Evolutionary conservation across 2,113 vertebrate species (phyloP).

Genomic region (Cololabis saira): DNA sequence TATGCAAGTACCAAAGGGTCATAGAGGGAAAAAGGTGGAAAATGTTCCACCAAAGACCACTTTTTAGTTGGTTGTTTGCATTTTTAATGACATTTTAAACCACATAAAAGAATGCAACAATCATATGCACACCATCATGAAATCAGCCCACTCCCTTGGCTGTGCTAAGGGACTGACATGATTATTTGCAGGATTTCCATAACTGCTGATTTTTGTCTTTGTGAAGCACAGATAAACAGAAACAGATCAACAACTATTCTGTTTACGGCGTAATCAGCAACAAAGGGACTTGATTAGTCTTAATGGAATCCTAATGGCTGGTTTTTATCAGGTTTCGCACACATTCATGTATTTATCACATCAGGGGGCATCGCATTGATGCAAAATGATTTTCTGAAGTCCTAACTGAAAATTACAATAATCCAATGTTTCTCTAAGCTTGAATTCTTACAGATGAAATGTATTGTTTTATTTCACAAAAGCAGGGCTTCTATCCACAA

Average conservation of each 20-base stretch:
- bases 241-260: neutral
- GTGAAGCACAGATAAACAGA: neutral
- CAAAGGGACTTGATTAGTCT: constrained; percentile 9
- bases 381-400: neutral
- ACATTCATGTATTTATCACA: neutral
- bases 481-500: too few relatives aligned
- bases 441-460: too few relatives aligned
- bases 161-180: too few relatives aligned
- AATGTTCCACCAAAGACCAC: too few relatives aligned
- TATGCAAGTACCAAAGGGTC: neutral
- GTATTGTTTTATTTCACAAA: too few relatives aligned
- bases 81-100: too few relatives aligned
- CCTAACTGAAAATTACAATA: neutral
- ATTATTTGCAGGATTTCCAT: neutral
- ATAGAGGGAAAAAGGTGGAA: neutral
- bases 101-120: too few relatives aligned
- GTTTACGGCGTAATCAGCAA: constrained; percentile 1
- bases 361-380: neutral
- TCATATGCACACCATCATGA: too few relatives aligned
- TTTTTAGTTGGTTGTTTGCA: too few relatives aligned
- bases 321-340: constrained; percentile 1
- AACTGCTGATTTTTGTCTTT: neutral
- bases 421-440: neutral
- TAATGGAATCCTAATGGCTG: constrained; percentile 1
- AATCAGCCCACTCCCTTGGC: too few relatives aligned